Conservation (phyloP, 2,888 invertebrate genomes). For the Trachelus stipa region DNA sequence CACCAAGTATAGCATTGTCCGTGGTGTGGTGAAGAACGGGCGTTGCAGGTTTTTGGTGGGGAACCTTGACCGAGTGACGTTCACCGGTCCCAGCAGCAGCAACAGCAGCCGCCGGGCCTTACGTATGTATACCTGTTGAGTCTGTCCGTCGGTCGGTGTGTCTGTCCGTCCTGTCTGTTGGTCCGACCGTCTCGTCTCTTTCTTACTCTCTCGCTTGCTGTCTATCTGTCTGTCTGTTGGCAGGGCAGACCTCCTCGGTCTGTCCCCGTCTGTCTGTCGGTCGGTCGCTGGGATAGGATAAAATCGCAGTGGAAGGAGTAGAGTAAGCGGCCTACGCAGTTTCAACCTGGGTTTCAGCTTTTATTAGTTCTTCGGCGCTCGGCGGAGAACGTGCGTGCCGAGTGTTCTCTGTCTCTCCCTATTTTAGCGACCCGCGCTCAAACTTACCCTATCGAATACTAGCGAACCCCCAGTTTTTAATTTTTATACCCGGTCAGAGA, state of each 20-base stretch:
- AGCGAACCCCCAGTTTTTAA: not conserved
- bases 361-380: constrained; percentile 64
- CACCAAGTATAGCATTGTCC: constrained; percentile 56
- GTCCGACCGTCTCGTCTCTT: constrained; percentile 17
- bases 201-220: constrained; percentile 18
- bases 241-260: constrained; percentile 18
- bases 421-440: not conserved
- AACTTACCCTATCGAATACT: not conserved
- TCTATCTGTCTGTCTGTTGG: constrained; percentile 29
- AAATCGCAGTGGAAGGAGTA: constrained; percentile 57
- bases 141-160: constrained; percentile 20
- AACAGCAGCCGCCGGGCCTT: constrained; percentile 11
- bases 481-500: not conserved
- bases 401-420: constrained; percentile 14
- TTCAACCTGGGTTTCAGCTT: constrained; percentile 60
- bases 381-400: constrained; percentile 60
- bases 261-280: constrained; percentile 37
- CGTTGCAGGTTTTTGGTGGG: constrained; percentile 54
- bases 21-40: constrained; percentile 29
- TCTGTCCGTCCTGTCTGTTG: constrained; percentile 23
- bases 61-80: constrained; percentile 64
- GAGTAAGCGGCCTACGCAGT: constrained; percentile 62
- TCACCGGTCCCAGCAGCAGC: constrained; percentile 30
- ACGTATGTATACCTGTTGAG: constrained; percentile 41
- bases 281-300: constrained; percentile 49